These are phyloP conservation scores for Archips crataeganus DNA, from an alignment of 2,888 invertebrate species.

Conservation along the genomic window DNA sequence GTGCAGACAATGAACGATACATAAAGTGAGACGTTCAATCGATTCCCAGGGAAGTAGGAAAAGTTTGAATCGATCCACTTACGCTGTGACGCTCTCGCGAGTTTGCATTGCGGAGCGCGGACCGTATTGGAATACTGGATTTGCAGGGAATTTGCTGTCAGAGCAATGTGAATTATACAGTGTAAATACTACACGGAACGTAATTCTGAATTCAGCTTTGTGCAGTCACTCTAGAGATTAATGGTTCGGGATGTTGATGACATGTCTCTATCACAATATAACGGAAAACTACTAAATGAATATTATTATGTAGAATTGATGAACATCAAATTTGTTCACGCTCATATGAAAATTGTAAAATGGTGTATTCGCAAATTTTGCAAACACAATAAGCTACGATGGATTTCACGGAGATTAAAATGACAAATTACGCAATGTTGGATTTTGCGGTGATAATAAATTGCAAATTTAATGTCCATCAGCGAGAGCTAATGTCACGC, in stretches of 20 bases:
- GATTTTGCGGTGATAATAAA: slow-evolving; percentile 28
- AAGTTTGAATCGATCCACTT: slow-evolving; percentile 68
- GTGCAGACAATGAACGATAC: slow-evolving; percentile 38
- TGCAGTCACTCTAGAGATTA: not conserved
- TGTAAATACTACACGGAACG: not conserved
- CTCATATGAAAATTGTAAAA: not conserved
- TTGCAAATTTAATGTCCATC: slow-evolving; percentile 31
- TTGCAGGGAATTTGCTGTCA: slow-evolving; percentile 5
- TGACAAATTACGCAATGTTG: slow-evolving; percentile 25
- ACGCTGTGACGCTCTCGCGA: slow-evolving; percentile 52
- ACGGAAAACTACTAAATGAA: not conserved
- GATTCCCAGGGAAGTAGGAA: slow-evolving; percentile 68
- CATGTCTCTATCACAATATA: not conserved
- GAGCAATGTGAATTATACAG: slow-evolving; percentile 12
- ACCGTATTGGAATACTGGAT: slow-evolving; percentile 9
- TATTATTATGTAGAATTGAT: too few relatives aligned
- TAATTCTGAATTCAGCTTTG: slow-evolving; percentile 6
- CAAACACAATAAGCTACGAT: slow-evolving; percentile 7
- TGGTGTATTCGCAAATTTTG: slow-evolving; percentile 2
- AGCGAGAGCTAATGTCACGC: slow-evolving; percentile 30
- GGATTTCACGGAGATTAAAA: slow-evolving; percentile 26
- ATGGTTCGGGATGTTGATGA: not conserved
- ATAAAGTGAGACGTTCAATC: slow-evolving; percentile 60
- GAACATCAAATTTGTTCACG: not conserved
- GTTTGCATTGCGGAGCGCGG: slow-evolving; percentile 39